phyloP scores from a whole-genome alignment of 1,140 invertebrate genomes.

The Brachystomella parvula region DNA sequence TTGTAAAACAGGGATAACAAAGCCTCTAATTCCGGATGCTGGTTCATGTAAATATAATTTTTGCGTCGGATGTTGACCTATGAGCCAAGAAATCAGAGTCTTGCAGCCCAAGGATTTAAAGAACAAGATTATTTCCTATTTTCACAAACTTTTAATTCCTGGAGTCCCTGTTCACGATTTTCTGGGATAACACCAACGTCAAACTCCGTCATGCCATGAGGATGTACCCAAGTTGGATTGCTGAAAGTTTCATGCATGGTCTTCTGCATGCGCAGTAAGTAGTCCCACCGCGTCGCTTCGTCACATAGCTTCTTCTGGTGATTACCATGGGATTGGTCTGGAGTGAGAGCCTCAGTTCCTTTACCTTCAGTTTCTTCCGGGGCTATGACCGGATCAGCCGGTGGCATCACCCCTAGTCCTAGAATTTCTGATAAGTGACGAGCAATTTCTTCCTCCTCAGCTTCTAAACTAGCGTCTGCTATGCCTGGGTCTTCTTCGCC shows the following conservation, averaged over 20 bases:
- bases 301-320: neutral
- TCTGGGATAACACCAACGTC: conserved; percentile 18
- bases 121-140: neutral
- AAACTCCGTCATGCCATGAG: conserved; percentile 20
- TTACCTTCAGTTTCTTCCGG: neutral
- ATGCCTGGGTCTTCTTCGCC: too few species aligned
- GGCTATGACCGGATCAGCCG: too few species aligned
- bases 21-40: conserved; percentile 20
- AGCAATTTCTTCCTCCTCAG: too few species aligned
- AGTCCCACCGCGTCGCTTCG: conserved; percentile 6
- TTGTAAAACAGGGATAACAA: conserved; percentile 5
- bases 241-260: conserved; percentile 7
- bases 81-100: neutral
- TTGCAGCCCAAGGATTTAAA: neutral
- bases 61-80: conserved; percentile 14
- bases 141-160: conserved; percentile 21
- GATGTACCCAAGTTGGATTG: conserved; percentile 19
- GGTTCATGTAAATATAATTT: conserved; percentile 19
- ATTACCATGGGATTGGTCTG: too few species aligned
- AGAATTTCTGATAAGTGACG: too few species aligned
- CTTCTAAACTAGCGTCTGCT: too few species aligned
- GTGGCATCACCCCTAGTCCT: too few species aligned
- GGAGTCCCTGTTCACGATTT: neutral
- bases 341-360: neutral
- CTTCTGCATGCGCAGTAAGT: conserved; percentile 4